phyloP scores from a whole-genome alignment of 2,113 vertebrate species.

The Zosterops borbonicus region DNA sequence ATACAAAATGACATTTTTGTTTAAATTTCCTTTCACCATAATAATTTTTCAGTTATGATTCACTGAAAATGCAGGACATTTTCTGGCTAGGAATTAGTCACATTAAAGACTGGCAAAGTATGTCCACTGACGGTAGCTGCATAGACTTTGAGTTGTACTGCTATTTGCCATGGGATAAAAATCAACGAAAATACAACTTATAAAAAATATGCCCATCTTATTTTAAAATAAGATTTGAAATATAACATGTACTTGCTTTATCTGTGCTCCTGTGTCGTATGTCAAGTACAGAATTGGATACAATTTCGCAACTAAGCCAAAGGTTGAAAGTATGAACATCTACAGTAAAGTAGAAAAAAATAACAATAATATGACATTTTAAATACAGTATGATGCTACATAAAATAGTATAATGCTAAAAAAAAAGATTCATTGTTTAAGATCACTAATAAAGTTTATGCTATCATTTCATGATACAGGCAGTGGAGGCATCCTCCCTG shows the following conservation, averaged over 20 bases:
- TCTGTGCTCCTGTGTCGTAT: not conserved
- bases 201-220: not conserved
- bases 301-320: not conserved
- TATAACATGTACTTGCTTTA: not conserved
- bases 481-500: not conserved
- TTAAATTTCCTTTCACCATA: not conserved
- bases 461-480: not conserved
- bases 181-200: not conserved
- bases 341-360: not conserved
- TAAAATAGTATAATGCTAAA: not conserved
- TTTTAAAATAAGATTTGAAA: not conserved
- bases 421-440: not conserved
- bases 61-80: not conserved
- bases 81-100: not conserved
- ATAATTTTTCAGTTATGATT: not conserved
- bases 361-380: not conserved
- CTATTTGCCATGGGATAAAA: not conserved
- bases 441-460: not conserved
- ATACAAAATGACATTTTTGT: not conserved
- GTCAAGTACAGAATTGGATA: not conserved
- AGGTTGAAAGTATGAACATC: not conserved
- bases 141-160: not conserved
- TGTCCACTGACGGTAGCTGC: not conserved
- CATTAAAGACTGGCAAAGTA: not conserved
- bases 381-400: not conserved